Percentiles rank a stretch among this genome's conserved stretches.
phyloP scores from a whole-genome alignment of 2,113 vertebrate species.

The Lepus europaeus region DNA sequence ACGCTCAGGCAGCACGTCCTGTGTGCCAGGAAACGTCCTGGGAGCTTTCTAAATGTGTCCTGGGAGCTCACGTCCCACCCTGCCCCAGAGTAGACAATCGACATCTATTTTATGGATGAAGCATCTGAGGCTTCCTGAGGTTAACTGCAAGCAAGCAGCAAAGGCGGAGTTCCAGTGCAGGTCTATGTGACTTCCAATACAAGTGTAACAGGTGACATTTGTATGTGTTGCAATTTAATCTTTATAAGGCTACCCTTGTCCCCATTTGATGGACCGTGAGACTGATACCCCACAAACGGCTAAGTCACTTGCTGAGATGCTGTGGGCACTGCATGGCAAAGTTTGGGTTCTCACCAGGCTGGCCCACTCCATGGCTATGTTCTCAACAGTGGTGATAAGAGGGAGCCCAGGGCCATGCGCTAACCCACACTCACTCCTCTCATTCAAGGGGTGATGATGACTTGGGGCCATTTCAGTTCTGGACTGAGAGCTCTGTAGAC shows the following conservation, averaged over 20 bases:
- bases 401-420: background rate
- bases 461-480: background rate
- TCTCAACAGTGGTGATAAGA: background rate
- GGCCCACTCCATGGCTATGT: background rate
- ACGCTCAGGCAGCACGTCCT: background rate
- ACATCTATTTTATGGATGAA: background rate
- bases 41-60: background rate
- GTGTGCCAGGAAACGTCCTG: background rate
- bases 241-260: background rate
- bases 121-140: background rate
- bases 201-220: background rate
- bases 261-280: background rate
- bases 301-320: background rate
- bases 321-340: background rate
- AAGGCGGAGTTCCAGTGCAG: background rate
- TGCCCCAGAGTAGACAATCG: background rate
- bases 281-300: background rate
- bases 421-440: background rate
- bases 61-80: background rate
- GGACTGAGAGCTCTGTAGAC: background rate
- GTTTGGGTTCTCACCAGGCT: background rate
- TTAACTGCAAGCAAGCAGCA: background rate
- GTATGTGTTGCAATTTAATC: background rate
- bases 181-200: background rate
- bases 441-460: background rate